phyloP scores from a whole-genome alignment of 2,797 vertebrate genomes.

The Acrocephalus scirpaceus region DNA sequence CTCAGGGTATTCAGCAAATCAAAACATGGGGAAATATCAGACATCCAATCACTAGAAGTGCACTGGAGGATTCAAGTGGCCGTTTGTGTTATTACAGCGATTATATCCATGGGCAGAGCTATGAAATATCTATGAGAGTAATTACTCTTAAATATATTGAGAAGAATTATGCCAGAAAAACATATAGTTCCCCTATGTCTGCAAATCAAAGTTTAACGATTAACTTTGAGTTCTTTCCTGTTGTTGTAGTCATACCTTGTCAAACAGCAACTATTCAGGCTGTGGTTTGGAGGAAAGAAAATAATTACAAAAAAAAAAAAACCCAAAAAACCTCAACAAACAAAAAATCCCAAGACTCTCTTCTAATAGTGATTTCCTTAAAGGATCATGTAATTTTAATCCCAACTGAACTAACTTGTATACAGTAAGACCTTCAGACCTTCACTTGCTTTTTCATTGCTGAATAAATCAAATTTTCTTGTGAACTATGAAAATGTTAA shows the following conservation, averaged over 20 bases:
- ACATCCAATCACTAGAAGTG: background rate
- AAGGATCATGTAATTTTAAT: background rate
- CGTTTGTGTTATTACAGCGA: background rate
- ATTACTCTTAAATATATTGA: slow-evolving; percentile 20
- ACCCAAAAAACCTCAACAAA: no score
- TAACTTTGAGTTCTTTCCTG: background rate
- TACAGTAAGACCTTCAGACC: background rate
- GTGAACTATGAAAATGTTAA: background rate
- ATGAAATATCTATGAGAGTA: background rate
- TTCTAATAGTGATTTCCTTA: background rate
- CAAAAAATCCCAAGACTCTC: background rate
- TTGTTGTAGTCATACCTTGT: background rate
- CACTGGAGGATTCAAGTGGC: slow-evolving; percentile 14
- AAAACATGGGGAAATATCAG: background rate
- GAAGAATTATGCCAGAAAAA: background rate
- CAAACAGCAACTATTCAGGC: background rate
- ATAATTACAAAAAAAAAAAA: background rate
- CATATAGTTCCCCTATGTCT: background rate
- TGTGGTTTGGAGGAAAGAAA: background rate
- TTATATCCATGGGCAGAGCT: background rate
- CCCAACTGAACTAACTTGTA: background rate
- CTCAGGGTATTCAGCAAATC: slow-evolving; percentile 12
- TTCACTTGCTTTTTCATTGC: background rate
- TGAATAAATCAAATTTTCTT: background rate
- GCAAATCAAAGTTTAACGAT: background rate